phyloP scores from a whole-genome alignment of 2,888 invertebrate species.

The Opisthograptis luteolata region DNA sequence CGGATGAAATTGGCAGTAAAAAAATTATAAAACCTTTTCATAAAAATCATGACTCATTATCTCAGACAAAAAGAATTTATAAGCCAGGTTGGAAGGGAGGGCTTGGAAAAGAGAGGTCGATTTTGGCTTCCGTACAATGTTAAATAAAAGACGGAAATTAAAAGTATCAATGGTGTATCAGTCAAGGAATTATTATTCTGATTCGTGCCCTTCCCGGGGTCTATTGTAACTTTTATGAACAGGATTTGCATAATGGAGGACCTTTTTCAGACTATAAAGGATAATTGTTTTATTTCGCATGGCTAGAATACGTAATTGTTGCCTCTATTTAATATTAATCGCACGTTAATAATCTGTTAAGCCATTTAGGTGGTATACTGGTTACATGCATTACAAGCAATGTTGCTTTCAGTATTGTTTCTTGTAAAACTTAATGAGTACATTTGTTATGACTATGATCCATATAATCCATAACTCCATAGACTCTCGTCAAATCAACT shows the following conservation, averaged over 20 bases:
- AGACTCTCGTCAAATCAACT: too few relatives aligned
- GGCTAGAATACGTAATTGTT: constrained; percentile 32
- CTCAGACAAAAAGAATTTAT: constrained; percentile 38
- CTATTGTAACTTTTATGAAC: constrained; percentile 29
- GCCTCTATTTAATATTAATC: constrained; percentile 23
- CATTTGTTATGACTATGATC: too few relatives aligned
- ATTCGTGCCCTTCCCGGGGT: constrained; percentile 16
- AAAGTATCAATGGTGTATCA: constrained; percentile 35
- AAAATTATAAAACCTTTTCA: constrained; percentile 36
- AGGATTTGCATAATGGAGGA: constrained; percentile 31
- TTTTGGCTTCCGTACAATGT: constrained; percentile 27
- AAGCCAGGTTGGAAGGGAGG: constrained; percentile 30
- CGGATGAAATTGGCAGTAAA: constrained; percentile 34
- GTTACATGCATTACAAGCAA: constrained; percentile 13
- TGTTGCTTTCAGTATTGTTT: neutral
- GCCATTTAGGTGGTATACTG: constrained; percentile 11
- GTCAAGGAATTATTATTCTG: constrained; percentile 15
- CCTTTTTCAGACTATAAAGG: constrained; percentile 33
- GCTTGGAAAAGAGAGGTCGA: constrained; percentile 27
- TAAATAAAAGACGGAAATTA: constrained; percentile 33
- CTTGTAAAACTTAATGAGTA: neutral
- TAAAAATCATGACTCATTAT: constrained; percentile 41
- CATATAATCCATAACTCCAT: too few relatives aligned
- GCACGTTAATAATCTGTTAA: constrained; percentile 17
- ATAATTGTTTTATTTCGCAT: constrained; percentile 38